Evolutionary conservation across 1,140 invertebrate genomes (phyloP).

Genomic region (Aphelenchoides fujianensis): DNA sequence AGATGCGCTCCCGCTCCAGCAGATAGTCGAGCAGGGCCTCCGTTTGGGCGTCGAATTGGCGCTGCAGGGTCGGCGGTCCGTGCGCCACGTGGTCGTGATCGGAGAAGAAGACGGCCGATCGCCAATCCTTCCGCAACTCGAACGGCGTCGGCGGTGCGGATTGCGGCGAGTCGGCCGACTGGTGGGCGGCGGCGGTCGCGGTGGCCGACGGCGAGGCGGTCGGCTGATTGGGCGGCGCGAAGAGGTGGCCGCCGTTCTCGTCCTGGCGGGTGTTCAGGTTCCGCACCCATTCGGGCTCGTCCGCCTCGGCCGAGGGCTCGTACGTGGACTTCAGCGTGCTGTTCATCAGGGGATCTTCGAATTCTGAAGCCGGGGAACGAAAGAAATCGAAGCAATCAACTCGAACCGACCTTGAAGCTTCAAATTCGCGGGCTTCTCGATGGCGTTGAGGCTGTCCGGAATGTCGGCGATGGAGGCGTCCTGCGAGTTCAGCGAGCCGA

Average conservation of each 20-base stretch:
- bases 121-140: conserved; percentile 2
- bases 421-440: conserved; percentile 6
- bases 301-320: conserved; percentile 24
- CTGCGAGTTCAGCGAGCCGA: neutral
- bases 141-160: neutral
- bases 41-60: conserved; percentile 40
- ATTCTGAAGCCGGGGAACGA: neutral
- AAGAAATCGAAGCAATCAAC: neutral
- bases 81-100: no score
- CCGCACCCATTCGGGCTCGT: conserved; percentile 40
- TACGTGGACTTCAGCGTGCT: conserved; percentile 9
- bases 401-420: neutral
- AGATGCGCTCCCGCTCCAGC: conserved; percentile 44
- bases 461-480: no score
- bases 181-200: neutral
- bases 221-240: neutral
- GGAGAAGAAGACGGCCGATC: neutral
- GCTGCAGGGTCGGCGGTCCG: neutral
- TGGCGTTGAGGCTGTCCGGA: no score
- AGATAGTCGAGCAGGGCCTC: conserved; percentile 49
- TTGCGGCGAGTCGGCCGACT: neutral
- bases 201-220: neutral
- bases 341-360: conserved; percentile 12
- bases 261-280: conserved; percentile 25
- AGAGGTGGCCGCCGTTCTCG: conserved; percentile 1